phyloP scores from a whole-genome alignment of 1,140 invertebrate species.

The Aethina tumida region DNA sequence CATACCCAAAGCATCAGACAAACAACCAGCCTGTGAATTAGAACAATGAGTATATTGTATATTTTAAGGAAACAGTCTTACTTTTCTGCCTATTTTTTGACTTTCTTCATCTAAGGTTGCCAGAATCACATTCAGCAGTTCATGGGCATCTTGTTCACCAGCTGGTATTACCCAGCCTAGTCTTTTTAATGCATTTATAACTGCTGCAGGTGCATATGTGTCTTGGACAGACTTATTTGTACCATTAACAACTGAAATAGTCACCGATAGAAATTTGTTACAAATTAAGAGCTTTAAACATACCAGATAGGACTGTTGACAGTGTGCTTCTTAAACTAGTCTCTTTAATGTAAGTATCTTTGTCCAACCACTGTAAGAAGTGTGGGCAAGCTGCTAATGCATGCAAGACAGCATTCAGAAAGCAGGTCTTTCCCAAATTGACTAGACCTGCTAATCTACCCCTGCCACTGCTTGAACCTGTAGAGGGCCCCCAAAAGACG shows the following conservation, averaged over 20 bases:
- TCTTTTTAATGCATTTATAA: constrained; percentile 62
- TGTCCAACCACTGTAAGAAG: constrained; percentile 71
- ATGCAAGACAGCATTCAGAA: constrained; percentile 77
- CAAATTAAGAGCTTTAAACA: constrained; percentile 4
- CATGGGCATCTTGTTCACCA: constrained; percentile 89
- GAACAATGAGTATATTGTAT: constrained; percentile 1
- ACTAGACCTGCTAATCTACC: constrained; percentile 68
- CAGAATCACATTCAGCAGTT: constrained; percentile 78
- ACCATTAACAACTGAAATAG: constrained; percentile 59
- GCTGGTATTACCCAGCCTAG: constrained; percentile 76
- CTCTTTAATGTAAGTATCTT: constrained; percentile 36
- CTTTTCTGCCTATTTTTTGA: constrained; percentile 43
- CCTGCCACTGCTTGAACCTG: constrained; percentile 44
- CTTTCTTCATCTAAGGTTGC: constrained; percentile 80
- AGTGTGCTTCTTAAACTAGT: constrained; percentile 30
- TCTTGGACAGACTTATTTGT: constrained; percentile 52
- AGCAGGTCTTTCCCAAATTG: constrained; percentile 80
- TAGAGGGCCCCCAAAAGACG: constrained; percentile 66
- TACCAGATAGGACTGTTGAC: constrained; percentile 33
- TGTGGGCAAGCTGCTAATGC: constrained; percentile 70
- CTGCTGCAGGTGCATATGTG: constrained; percentile 54
- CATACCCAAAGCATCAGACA: constrained; percentile 57
- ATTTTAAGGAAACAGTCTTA: constrained; percentile 31
- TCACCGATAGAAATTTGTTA: constrained; percentile 1
- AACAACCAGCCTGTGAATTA: constrained; percentile 47